Evolutionary conservation across 2,797 vertebrate species (phyloP).

Genomic region (Ctenopoma multispine): DNA sequence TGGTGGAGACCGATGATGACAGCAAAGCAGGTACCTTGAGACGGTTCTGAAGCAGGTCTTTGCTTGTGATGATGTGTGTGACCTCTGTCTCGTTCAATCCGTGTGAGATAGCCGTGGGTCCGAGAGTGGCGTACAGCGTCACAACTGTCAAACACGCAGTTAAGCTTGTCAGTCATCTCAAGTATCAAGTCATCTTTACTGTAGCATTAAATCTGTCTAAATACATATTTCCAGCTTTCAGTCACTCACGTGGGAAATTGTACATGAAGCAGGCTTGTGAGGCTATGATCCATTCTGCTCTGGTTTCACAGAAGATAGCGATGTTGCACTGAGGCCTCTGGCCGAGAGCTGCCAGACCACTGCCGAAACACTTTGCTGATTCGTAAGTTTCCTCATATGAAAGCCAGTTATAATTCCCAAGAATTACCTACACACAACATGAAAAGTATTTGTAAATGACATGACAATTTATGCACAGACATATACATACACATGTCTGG

Average conservation of each 20-base stretch:
- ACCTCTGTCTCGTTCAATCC: slow-evolving; percentile 97
- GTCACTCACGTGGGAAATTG: slow-evolving; percentile 94
- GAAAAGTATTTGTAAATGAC: background rate
- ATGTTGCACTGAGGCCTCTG: slow-evolving; percentile 94
- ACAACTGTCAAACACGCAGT: slow-evolving; percentile 85
- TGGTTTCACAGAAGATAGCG: slow-evolving; percentile 97
- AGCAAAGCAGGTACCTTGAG: slow-evolving; percentile 86
- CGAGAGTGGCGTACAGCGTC: slow-evolving; percentile 94
- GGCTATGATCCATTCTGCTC: slow-evolving; percentile 94
- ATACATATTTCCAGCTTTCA: background rate
- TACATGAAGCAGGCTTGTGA: slow-evolving; percentile 98
- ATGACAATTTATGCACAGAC: background rate
- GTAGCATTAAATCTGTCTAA: background rate
- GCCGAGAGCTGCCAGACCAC: slow-evolving; percentile 91
- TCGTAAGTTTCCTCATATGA: slow-evolving; percentile 90
- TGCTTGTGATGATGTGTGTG: slow-evolving; percentile 98
- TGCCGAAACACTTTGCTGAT: slow-evolving; percentile 90
- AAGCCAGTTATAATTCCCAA: slow-evolving; percentile 95
- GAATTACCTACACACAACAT: slow-evolving; percentile 88
- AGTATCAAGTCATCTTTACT: background rate
- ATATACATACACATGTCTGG: background rate
- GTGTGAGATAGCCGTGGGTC: slow-evolving; percentile 93
- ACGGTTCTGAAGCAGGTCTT: slow-evolving; percentile 93
- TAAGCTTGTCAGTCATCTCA: background rate
- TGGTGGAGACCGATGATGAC: background rate